phyloP scores from a whole-genome alignment of 2,113 vertebrate species.

The Neogale vison region DNA sequence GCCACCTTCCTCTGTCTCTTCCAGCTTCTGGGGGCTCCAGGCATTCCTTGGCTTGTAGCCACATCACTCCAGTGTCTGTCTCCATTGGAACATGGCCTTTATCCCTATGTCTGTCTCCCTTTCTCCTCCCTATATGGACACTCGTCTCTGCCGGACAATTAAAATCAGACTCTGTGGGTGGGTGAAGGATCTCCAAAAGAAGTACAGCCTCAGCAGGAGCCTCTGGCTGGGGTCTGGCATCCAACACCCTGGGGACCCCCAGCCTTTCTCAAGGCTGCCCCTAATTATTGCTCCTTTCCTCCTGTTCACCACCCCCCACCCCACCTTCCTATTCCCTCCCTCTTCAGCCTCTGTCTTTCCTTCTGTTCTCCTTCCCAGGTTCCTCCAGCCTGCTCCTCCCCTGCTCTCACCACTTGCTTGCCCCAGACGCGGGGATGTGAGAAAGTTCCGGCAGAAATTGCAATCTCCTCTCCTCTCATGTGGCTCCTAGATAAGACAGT shows the following conservation, averaged over 20 bases:
- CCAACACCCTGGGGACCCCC: neutral
- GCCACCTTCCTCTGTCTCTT: neutral
- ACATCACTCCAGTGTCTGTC: neutral
- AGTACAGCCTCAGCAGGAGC: no score
- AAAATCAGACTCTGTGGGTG: neutral
- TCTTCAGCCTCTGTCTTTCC: neutral
- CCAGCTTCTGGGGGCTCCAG: neutral
- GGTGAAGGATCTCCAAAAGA: neutral
- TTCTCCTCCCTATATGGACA: neutral
- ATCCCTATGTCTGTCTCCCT: neutral
- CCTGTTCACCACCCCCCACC: no score
- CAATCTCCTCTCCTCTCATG: constrained; percentile 64
- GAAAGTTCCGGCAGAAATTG: constrained; percentile 52
- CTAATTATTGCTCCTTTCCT: neutral
- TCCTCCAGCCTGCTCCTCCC: neutral
- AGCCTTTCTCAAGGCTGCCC: neutral
- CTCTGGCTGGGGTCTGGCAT: neutral
- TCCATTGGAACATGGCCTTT: neutral
- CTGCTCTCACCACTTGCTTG: neutral
- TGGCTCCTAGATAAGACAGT: constrained; percentile 70
- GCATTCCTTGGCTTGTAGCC: neutral
- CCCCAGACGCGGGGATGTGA: neutral
- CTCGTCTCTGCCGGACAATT: neutral
- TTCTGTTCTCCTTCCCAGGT: neutral
- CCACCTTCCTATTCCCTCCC: neutral